Base-by-base conservation (phyloP, 2,113 vertebrate genomes). In the Neopipo cinnamomea region DNA sequence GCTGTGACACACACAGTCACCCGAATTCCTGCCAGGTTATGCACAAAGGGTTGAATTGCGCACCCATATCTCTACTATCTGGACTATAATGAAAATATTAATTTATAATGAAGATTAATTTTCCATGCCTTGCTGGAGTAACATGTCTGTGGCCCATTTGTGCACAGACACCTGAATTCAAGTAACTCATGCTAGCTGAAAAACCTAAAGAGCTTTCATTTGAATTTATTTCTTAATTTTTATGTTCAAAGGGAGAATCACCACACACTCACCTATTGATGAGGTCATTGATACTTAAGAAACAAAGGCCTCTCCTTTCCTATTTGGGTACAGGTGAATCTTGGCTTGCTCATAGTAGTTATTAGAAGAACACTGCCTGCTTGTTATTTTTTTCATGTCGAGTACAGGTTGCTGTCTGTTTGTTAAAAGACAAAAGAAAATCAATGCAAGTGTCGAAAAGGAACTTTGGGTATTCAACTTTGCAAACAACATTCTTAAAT, bases 391-490 rank as follows among this genome's bases (percentile, higher is more conserved):
- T 83, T 28, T 63, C 61, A 50, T 86, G 24, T 55, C 84, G 49
- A 88, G 63, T 79, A 79, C 30, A 94, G 83, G 62, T 88, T 94
- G 47, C 70, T 85, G 49, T 74, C 56, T 77, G 73, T 85, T 81
- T 88, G 50, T 79, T 84, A 73, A 89, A 94, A 87, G 78, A 88
- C 85, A 94, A 92, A 95, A 61, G 65, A 89, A 95, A 95, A 96
- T 97, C 96, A 95, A 96, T 96, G 25, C 7, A 68, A 58, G 65
- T 76, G 58, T 71, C 84, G 65, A 71, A 93, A 96, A 94, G 42
- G 71, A 94, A 72, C 33, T 59, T 89, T 71, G 39, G 62, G 53
- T 55, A 78, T 93, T 93, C 88, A 81, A 59, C 72, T 93, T 95
- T 50, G 77, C 68, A 90, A 95, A 74, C 41, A 78, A 95, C 95